Evolutionary conservation across 2,797 vertebrate species (phyloP).

Genomic region (Macrochelys suwanniensis): DNA sequence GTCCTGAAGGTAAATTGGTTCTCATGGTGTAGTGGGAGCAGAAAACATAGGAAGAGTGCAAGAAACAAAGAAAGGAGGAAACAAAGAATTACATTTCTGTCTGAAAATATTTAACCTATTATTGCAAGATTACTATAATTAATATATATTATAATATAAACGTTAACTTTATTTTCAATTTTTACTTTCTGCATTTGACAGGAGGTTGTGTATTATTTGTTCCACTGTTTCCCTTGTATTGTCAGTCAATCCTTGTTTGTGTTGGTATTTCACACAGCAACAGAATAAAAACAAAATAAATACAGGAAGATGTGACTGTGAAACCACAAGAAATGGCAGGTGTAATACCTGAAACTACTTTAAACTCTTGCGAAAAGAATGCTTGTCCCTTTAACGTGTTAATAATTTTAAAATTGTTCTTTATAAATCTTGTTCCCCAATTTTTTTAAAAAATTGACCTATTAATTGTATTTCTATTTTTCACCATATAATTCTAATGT

Average conservation of each 20-base stretch:
- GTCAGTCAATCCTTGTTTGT: neutral
- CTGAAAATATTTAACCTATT: slow-evolving; percentile 12
- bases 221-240: neutral
- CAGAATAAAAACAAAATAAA: neutral
- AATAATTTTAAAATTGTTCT: neutral
- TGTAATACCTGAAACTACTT: neutral
- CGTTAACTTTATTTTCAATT: neutral
- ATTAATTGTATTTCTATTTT: neutral
- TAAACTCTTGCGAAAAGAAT: neutral
- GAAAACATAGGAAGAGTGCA: neutral
- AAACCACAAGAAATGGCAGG: neutral
- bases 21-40: slow-evolving; percentile 18
- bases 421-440: neutral
- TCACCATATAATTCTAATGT: neutral
- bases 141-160: neutral
- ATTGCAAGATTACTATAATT: slow-evolving; percentile 5
- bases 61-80: neutral
- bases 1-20: neutral
- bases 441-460: neutral
- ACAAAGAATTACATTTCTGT: slow-evolving; percentile 15
- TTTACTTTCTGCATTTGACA: neutral
- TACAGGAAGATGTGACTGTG: neutral
- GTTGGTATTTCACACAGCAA: neutral
- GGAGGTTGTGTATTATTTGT: neutral
- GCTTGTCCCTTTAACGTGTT: neutral